phyloP scores from a whole-genome alignment of 92 coral and sea anemone genomes.

The Bergia puertoricense region DNA sequence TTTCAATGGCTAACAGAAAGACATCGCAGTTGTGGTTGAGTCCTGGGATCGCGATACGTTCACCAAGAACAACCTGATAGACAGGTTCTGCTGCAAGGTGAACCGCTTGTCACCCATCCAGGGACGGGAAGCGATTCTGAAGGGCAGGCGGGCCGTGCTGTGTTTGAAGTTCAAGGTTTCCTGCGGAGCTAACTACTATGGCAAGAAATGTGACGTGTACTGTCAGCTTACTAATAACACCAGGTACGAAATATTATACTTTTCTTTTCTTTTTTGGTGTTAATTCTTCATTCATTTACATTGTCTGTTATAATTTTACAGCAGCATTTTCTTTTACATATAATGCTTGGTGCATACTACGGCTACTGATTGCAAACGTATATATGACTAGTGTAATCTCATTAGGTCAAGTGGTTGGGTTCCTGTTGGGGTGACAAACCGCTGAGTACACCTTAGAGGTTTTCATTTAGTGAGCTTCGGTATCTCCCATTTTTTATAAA shows the following conservation, averaged over 20 bases:
- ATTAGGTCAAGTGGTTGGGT: no score
- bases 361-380: no score
- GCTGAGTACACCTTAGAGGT: no score
- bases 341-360: no score
- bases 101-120: conserved; percentile 27
- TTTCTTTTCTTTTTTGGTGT: no score
- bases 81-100: conserved; percentile 47
- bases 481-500: no score
- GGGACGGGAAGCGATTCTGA: conserved; percentile 40
- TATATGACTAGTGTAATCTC: no score
- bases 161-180: conserved; percentile 47
- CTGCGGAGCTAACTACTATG: conserved; percentile 30
- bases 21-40: conserved; percentile 48
- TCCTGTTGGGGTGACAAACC: no score
- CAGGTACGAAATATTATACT: not conserved
- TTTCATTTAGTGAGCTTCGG: no score
- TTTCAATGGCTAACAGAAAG: not conserved
- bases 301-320: no score
- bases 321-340: no score
- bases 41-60: conserved; percentile 58
- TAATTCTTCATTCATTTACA: no score
- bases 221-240: conserved; percentile 20
- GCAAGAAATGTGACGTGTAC: conserved; percentile 2
- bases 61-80: conserved; percentile 52
- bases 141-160: conserved; percentile 55